Percentiles rank a stretch among this genome's conserved stretches.
Evolutionary conservation across 2,888 invertebrate genomes (phyloP).

Genomic region (Gibbula magus): DNA sequence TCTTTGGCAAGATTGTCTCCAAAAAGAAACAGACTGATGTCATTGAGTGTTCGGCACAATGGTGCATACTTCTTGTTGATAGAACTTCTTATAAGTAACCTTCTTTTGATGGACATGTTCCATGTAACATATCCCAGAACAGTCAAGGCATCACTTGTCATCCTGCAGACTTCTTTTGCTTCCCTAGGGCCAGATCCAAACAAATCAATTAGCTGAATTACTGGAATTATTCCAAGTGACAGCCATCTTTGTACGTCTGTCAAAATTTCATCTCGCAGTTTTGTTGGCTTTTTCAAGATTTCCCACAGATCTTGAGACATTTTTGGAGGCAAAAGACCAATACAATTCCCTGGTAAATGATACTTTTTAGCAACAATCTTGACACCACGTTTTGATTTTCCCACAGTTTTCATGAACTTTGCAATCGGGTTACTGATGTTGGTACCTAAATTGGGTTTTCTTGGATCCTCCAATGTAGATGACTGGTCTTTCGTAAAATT

Average conservation of each 20-base stretch:
- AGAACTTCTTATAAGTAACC: background rate
- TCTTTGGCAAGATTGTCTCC: background rate
- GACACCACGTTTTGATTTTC: background rate
- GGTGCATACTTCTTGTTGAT: constrained; percentile 11
- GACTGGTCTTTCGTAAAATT: background rate
- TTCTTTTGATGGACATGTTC: constrained; percentile 2
- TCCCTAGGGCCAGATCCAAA: background rate
- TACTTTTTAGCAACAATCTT: background rate
- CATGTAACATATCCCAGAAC: constrained; percentile 6
- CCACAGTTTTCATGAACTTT: background rate
- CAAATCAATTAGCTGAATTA: background rate
- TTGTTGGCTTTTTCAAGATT: background rate
- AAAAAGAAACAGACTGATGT: background rate
- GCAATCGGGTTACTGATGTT: background rate
- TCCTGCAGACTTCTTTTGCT: background rate
- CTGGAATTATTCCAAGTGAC: background rate
- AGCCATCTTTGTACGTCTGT: constrained; percentile 1
- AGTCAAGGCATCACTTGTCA: constrained; percentile 6
- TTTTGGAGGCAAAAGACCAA: constrained; percentile 6
- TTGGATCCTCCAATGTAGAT: background rate
- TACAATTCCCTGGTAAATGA: background rate
- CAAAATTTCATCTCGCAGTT: background rate
- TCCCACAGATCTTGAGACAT: background rate
- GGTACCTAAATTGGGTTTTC: background rate
- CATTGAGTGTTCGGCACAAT: background rate